A percentile compares a stretch with the other conserved stretches of the same genome.
Evolutionary conservation across 2,113 vertebrate genomes (phyloP).

Genomic region (Mustela lutreola): DNA sequence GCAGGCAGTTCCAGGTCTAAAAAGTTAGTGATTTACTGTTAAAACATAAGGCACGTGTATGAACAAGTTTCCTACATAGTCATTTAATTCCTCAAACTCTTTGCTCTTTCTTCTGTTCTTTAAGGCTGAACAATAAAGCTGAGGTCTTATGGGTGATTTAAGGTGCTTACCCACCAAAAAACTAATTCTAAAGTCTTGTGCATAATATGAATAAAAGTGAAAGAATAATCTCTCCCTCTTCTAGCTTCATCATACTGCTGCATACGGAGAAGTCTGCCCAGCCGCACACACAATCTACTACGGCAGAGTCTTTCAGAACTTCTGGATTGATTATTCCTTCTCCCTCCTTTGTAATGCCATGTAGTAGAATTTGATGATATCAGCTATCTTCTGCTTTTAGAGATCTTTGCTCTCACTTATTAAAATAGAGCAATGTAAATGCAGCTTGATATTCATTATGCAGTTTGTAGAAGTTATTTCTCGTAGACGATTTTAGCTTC

Average conservation of each 20-base stretch:
- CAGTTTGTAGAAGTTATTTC: constrained; percentile 67
- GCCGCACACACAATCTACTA: neutral
- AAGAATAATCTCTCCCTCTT: constrained; percentile 78
- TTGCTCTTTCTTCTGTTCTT: constrained; percentile 77
- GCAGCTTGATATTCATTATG: constrained; percentile 68
- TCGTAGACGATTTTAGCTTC: constrained; percentile 72
- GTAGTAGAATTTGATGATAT: constrained; percentile 76
- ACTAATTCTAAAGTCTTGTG: constrained; percentile 79
- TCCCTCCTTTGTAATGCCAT: constrained; percentile 66
- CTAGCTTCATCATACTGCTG: constrained; percentile 77
- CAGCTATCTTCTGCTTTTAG: constrained; percentile 79
- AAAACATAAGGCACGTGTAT: constrained; percentile 75
- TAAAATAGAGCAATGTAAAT: constrained; percentile 80
- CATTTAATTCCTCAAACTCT: constrained; percentile 81
- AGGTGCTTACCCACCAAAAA: constrained; percentile 82
- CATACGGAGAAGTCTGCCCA: constrained; percentile 69
- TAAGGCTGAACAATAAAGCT: constrained; percentile 80
- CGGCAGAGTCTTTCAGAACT: constrained; percentile 74
- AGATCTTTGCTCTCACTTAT: constrained; percentile 81
- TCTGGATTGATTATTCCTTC: constrained; percentile 75
- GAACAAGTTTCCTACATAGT: constrained; percentile 84
- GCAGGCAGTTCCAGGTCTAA: constrained; percentile 77
- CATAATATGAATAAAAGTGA: constrained; percentile 84
- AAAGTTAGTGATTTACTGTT: constrained; percentile 85
- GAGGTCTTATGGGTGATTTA: constrained; percentile 83